These are phyloP conservation scores for Sterrhoptilus dennistouni DNA, from an alignment of 2,113 vertebrate genomes.

Conservation along the genomic window DNA sequence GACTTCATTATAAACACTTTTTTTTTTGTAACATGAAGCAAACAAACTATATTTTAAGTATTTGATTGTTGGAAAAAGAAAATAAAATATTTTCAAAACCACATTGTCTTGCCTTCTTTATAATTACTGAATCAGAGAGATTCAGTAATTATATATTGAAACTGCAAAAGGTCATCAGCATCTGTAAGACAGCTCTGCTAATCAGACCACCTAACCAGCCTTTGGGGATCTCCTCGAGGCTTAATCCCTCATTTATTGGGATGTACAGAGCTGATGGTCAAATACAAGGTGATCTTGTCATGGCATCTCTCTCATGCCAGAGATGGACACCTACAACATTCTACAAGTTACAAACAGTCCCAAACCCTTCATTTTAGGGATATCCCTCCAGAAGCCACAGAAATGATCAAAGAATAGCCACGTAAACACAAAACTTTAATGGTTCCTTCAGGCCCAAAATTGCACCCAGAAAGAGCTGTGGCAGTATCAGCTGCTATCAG, in stretches of 20 bases:
- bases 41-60: neutral
- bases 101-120: neutral
- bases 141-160: no score
- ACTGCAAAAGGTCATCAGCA: neutral
- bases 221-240: neutral
- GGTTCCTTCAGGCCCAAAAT: neutral
- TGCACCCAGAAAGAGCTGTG: neutral
- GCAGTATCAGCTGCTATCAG: neutral
- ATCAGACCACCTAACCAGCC: neutral
- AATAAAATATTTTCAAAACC: neutral
- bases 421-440: neutral
- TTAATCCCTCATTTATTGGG: neutral
- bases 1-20: neutral
- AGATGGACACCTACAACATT: neutral
- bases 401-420: neutral
- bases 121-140: neutral
- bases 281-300: neutral
- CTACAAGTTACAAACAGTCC: neutral
- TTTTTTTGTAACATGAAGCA: neutral
- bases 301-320: neutral
- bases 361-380: neutral
- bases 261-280: neutral
- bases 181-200: neutral
- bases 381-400: neutral
- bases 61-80: neutral